Evolutionary conservation across 2,888 invertebrate species (phyloP).

Genomic region (Amphiduros pacificus): DNA sequence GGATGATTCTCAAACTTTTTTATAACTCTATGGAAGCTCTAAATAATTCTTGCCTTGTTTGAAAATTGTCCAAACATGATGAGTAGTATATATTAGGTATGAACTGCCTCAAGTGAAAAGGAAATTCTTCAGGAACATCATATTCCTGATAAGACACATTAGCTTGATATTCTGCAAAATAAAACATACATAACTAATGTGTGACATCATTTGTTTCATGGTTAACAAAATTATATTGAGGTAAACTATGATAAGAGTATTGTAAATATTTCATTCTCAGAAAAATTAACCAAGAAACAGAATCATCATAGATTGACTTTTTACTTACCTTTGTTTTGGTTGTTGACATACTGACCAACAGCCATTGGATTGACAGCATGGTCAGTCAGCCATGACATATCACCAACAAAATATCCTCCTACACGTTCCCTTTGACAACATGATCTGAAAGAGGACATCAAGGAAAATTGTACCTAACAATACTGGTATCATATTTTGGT

Average conservation of each 20-base stretch:
- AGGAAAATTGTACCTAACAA: no score
- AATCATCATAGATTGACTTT: background rate
- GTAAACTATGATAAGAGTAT: no score
- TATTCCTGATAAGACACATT: constrained; percentile 64
- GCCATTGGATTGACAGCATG: constrained; percentile 59
- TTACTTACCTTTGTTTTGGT: constrained; percentile 55
- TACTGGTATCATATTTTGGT: no score
- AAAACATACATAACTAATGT: no score
- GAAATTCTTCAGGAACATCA: constrained; percentile 53
- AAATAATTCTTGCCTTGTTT: no score
- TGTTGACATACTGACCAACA: constrained; percentile 64
- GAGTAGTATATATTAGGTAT: constrained; percentile 59
- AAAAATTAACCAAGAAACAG: background rate
- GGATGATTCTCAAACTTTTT: no score
- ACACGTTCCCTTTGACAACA: constrained; percentile 58
- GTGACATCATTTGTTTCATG: no score
- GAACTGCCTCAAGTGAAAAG: constrained; percentile 50
- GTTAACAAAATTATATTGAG: no score
- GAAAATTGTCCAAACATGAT: background rate
- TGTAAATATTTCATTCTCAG: no score
- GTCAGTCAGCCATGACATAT: constrained; percentile 56
- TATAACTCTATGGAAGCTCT: no score
- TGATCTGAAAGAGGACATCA: constrained; percentile 54
- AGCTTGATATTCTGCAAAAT: constrained; percentile 50
- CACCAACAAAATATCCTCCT: constrained; percentile 53